These are phyloP conservation scores for Helicoverpa armigera DNA, from an alignment of 1,140 invertebrate genomes.

Conservation along the genomic window DNA sequence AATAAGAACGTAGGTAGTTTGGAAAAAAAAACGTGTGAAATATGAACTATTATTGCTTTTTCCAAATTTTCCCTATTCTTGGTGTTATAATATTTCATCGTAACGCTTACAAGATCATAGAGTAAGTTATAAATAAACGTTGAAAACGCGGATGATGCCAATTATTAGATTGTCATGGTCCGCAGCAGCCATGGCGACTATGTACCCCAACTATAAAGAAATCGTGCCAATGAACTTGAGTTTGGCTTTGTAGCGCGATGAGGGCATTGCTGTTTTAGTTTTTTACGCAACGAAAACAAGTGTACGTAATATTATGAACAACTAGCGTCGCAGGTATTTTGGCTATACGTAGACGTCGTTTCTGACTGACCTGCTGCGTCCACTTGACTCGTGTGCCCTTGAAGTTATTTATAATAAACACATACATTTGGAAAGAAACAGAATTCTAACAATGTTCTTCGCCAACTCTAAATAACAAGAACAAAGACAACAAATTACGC, in stretches of 20 bases:
- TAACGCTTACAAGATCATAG: not conserved
- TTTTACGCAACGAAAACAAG: slow-evolving; percentile 70
- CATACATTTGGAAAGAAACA: slow-evolving; percentile 35
- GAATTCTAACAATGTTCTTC: slow-evolving; percentile 18
- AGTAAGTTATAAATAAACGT: slow-evolving; percentile 38
- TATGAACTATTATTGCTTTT: too few species aligned
- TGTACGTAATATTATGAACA: slow-evolving; percentile 35
- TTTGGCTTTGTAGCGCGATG: slow-evolving; percentile 64
- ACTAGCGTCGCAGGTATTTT: slow-evolving; percentile 23
- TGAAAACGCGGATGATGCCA: slow-evolving; percentile 48
- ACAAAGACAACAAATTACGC: slow-evolving; percentile 13
- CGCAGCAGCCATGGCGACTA: slow-evolving; percentile 62
- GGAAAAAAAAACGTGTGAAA: too few species aligned
- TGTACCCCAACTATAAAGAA: slow-evolving; percentile 61
- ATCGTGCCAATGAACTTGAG: slow-evolving; percentile 77
- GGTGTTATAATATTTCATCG: too few species aligned
- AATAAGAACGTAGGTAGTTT: too few species aligned
- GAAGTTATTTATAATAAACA: slow-evolving; percentile 39
- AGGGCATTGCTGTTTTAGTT: slow-evolving; percentile 62
- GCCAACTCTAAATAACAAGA: slow-evolving; percentile 2
- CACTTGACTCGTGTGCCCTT: slow-evolving; percentile 50
- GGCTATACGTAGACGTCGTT: slow-evolving; percentile 29
- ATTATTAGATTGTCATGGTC: slow-evolving; percentile 61
- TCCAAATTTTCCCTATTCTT: too few species aligned
- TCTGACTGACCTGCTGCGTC: slow-evolving; percentile 46